phyloP scores from a whole-genome alignment of 2,888 invertebrate genomes.

The Seira ritae region DNA sequence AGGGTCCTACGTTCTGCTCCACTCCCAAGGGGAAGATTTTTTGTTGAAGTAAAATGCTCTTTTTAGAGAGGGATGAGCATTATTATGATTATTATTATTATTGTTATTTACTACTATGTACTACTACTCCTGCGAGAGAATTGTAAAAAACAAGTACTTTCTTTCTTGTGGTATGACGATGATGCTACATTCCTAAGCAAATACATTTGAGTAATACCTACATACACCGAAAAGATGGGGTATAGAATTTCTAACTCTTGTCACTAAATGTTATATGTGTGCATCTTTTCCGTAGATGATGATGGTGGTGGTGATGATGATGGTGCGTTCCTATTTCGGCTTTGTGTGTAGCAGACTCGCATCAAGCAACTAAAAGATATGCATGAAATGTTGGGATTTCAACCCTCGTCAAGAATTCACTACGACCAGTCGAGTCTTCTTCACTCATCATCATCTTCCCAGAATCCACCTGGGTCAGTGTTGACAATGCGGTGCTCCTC shows the following conservation, averaged over 20 bases:
- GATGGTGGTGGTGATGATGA: background rate
- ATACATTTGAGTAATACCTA: background rate
- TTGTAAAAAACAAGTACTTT: background rate
- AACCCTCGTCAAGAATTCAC: background rate
- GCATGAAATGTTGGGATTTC: background rate
- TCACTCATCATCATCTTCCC: background rate
- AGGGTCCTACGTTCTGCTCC: background rate
- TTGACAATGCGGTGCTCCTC: background rate
- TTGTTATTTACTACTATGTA: background rate
- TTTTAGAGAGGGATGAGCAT: slow-evolving; percentile 6
- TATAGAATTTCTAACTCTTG: background rate
- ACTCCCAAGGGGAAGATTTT: background rate
- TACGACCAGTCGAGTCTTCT: background rate
- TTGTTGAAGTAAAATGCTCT: background rate
- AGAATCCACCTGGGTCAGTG: background rate
- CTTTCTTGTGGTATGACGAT: background rate
- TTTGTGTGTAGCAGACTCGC: background rate
- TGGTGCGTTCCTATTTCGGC: background rate
- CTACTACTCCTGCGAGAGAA: background rate
- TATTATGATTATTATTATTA: slow-evolving; percentile 14
- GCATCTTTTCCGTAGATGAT: background rate
- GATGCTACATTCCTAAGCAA: background rate
- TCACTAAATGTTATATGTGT: background rate
- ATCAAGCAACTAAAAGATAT: background rate
- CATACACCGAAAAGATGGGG: background rate